Evolutionary conservation across 2,888 invertebrate genomes (phyloP).

Genomic region (Amblyjoppa fuscipennis): DNA sequence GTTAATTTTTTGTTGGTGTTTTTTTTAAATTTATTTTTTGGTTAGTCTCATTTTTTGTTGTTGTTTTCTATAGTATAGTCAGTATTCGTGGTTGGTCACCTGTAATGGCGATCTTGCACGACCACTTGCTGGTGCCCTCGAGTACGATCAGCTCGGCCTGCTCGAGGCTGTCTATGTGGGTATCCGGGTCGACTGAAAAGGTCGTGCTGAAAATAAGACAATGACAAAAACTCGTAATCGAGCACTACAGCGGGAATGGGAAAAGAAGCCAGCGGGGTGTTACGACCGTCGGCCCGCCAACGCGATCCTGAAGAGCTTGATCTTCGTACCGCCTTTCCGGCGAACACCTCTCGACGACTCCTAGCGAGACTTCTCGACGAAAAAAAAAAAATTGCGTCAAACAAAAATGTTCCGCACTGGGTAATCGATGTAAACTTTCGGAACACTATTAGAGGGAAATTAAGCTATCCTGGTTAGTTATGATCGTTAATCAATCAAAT

Average conservation of each 20-base stretch:
- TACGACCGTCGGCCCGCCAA: constrained; percentile 18
- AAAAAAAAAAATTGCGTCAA: neutral
- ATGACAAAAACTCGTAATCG: constrained; percentile 79
- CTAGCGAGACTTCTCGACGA: neutral
- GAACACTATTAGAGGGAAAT: too few species aligned
- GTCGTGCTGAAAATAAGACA: constrained; percentile 92
- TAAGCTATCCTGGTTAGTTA: too few species aligned
- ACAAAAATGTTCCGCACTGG: neutral
- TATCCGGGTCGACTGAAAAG: constrained; percentile 98
- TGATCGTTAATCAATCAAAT: too few species aligned
- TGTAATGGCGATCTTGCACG: constrained; percentile 99
- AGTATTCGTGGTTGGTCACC: constrained; percentile 88
- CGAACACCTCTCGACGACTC: constrained; percentile 13
- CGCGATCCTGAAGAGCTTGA: constrained; percentile 30
- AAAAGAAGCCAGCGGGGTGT: constrained; percentile 29
- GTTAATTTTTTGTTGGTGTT: too few species aligned
- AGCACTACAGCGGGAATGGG: constrained; percentile 70
- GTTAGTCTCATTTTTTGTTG: constrained; percentile 20
- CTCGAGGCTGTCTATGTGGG: constrained; percentile 98
- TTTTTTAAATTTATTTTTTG: neutral
- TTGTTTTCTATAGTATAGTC: constrained; percentile 47
- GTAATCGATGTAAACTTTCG: neutral
- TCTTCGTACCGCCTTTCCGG: constrained; percentile 1
- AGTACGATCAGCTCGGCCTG: constrained; percentile 99
- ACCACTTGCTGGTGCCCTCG: constrained; percentile 99